Percentiles rank a stretch among this genome's conserved stretches.
phyloP scores from a whole-genome alignment of 2,888 invertebrate genomes.

The Ochropleura plecta region DNA sequence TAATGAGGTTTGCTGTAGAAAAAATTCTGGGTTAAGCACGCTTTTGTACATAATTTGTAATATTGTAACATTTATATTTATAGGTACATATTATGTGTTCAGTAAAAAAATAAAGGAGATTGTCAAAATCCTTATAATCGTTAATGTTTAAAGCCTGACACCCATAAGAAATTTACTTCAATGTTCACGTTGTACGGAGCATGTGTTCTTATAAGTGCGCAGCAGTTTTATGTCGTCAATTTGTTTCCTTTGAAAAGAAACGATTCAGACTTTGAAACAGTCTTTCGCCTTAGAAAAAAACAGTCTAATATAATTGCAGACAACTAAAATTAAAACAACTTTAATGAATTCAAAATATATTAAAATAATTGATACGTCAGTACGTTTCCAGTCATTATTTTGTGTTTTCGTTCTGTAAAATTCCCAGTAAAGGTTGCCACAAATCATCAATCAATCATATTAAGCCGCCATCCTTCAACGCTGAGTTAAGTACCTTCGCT shows the following conservation, averaged over 20 bases:
- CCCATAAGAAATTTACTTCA: not conserved
- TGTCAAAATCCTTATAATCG: not conserved
- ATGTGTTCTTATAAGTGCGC: not conserved
- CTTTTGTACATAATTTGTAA: too few relatives aligned
- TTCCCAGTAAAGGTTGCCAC: constrained; percentile 10
- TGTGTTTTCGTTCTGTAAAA: constrained; percentile 8
- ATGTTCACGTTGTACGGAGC: not conserved
- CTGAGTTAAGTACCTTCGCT: constrained; percentile 36
- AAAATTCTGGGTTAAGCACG: too few relatives aligned
- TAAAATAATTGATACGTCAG: constrained; percentile 6
- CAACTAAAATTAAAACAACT: not conserved
- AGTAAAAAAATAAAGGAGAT: not conserved
- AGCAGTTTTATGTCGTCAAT: not conserved
- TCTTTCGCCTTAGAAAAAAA: not conserved
- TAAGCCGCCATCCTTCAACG: constrained; percentile 35
- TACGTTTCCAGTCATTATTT: constrained; percentile 6
- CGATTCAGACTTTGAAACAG: not conserved
- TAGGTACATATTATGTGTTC: not conserved
- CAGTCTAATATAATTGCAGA: not conserved
- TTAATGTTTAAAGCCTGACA: not conserved
- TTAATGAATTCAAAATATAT: not conserved
- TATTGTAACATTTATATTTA: not conserved
- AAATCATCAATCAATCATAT: constrained; percentile 59
- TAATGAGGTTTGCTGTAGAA: not conserved
- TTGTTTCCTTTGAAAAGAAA: not conserved